Percentiles rank a stretch among this genome's conserved stretches.
Conservation (phyloP, 1,140 invertebrate genomes). For the Cotesia typhae region DNA sequence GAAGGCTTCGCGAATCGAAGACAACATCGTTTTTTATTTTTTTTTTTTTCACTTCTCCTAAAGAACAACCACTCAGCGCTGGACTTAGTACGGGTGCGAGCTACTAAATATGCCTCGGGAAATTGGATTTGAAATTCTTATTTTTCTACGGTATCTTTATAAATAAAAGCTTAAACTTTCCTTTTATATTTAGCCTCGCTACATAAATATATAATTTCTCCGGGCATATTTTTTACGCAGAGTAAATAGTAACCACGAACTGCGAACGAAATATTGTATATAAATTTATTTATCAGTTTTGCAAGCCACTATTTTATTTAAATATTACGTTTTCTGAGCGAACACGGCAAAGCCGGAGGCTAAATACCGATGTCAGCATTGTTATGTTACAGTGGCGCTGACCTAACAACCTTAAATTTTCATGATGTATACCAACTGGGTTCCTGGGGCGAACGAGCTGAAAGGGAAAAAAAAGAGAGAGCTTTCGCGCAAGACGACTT, state of each 20-base stretch:
- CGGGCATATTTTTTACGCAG: too few relatives aligned
- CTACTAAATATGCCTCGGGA: slow-evolving; percentile 40
- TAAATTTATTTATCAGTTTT: not conserved
- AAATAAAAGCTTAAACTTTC: not conserved
- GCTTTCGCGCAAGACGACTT: not conserved
- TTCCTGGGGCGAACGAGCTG: slow-evolving; percentile 13
- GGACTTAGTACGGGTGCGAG: slow-evolving; percentile 19
- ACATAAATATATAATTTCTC: not conserved
- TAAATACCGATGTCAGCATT: slow-evolving; percentile 36
- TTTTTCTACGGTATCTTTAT: slow-evolving; percentile 32
- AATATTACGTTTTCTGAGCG: too few relatives aligned
- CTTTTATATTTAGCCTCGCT: not conserved
- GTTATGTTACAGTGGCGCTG: slow-evolving; percentile 19
- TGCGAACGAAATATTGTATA: too few relatives aligned
- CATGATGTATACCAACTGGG: slow-evolving; percentile 32
- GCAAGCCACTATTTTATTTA: too few relatives aligned
- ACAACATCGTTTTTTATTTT: too few relatives aligned
- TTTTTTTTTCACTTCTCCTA: too few relatives aligned
- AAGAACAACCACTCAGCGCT: too few relatives aligned
- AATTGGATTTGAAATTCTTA: slow-evolving; percentile 44
- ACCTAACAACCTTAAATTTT: slow-evolving; percentile 37
- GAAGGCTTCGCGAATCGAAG: too few relatives aligned
- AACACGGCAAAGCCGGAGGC: not conserved
- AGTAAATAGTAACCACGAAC: too few relatives aligned
- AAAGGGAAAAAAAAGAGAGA: slow-evolving; percentile 9